These are phyloP conservation scores for Cerastoderma edule DNA, from an alignment of 2,888 invertebrate genomes.

Conservation along the genomic window DNA sequence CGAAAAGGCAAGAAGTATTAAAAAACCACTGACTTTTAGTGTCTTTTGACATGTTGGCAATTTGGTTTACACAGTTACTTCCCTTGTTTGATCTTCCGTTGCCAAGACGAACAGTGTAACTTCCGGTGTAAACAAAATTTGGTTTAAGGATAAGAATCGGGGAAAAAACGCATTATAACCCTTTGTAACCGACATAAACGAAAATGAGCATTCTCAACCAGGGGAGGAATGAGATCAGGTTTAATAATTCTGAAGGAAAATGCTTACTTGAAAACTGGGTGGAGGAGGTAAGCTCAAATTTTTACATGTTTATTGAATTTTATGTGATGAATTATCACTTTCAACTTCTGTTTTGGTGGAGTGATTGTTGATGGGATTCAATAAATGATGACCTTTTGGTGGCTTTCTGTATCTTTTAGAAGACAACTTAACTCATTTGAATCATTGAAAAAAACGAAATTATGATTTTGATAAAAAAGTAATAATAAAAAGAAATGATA, in stretches of 20 bases:
- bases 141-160: neutral
- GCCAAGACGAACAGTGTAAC: conserved; percentile 33
- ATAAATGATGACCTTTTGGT: no score
- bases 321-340: no score
- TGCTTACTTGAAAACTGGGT: conserved; percentile 84
- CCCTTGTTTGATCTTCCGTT: conserved; percentile 40
- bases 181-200: neutral
- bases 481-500: no score
- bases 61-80: conserved; percentile 1
- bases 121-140: conserved; percentile 50
- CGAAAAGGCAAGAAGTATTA: no score
- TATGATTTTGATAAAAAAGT: no score
- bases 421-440: no score
- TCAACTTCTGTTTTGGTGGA: no score
- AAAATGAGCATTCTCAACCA: conserved; percentile 80
- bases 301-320: no score
- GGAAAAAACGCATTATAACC: neutral
- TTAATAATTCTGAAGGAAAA: conserved; percentile 81
- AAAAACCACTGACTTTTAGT: conserved; percentile 20
- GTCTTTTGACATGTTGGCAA: conserved; percentile 44
- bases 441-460: no score
- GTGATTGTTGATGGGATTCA: no score
- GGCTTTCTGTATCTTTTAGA: no score
- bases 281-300: conserved; percentile 81
- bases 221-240: conserved; percentile 81